These are phyloP conservation scores for Eulithis testata DNA, from an alignment of 2,888 invertebrate genomes.

Conservation along the genomic window DNA sequence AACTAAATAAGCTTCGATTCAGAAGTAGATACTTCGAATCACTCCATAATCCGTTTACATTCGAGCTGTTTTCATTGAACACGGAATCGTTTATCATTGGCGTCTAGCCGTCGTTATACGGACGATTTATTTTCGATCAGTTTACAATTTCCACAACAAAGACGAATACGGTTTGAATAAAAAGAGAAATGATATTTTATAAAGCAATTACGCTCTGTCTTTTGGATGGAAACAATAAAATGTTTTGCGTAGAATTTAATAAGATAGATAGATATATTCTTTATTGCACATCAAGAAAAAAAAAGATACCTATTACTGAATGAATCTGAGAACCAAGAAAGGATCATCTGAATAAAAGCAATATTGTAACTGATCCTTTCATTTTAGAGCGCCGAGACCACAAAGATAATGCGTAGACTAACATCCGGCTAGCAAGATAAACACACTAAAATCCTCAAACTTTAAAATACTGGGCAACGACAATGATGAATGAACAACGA, in stretches of 20 bases:
- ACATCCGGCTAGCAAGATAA: no score
- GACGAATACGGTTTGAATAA: slow-evolving; percentile 13
- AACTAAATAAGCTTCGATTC: slow-evolving; percentile 3
- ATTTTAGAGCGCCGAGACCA: no score
- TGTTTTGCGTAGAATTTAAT: background rate
- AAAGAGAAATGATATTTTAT: slow-evolving; percentile 7
- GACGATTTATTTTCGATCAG: slow-evolving; percentile 38
- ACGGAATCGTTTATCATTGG: slow-evolving; percentile 31
- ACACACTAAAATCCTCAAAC: no score
- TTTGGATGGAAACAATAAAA: slow-evolving; percentile 6
- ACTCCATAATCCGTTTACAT: slow-evolving; percentile 22
- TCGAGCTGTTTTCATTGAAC: slow-evolving; percentile 25
- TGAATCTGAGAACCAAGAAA: no score
- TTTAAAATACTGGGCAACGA: no score
- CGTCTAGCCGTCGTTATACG: slow-evolving; percentile 36
- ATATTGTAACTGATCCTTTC: no score
- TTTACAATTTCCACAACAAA: slow-evolving; percentile 34
- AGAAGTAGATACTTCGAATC: slow-evolving; percentile 5
- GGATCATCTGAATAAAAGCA: no score
- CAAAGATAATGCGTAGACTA: no score
- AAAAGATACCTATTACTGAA: no score
- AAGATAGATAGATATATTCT: no score
- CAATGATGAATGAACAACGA: no score
- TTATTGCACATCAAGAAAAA: no score
- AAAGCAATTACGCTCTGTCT: background rate